Percentiles rank a stretch among this genome's conserved stretches.
Conservation (phyloP, 1,140 invertebrate species). For the Cydia splendana region DNA sequence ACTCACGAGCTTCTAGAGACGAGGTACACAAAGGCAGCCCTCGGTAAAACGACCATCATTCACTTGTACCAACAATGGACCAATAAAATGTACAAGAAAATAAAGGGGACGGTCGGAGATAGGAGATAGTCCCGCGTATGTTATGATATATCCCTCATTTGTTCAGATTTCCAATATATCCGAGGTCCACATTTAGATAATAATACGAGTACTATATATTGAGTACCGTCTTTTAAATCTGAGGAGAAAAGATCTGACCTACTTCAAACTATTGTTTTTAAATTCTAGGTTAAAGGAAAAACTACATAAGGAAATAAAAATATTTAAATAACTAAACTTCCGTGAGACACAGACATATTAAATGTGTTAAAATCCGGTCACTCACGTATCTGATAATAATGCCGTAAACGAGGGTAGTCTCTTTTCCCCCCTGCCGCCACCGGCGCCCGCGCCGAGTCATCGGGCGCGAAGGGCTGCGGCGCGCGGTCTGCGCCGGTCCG, state of each 20-base stretch:
- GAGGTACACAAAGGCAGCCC: conserved; percentile 33
- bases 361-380: too few relatives aligned
- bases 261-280: too few relatives aligned
- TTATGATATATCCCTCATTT: conserved; percentile 40
- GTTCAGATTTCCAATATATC: conserved; percentile 34
- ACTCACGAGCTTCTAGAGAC: conserved; percentile 48
- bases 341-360: too few relatives aligned
- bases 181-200: conserved; percentile 19
- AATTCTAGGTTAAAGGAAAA: too few relatives aligned
- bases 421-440: too few relatives aligned
- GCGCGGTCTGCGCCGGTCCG: too few relatives aligned
- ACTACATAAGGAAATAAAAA: too few relatives aligned
- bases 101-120: conserved; percentile 40
- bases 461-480: too few relatives aligned
- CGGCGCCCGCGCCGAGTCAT: too few relatives aligned
- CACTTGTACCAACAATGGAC: conserved; percentile 52
- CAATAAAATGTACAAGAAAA: conserved; percentile 62
- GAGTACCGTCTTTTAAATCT: background rate
- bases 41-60: conserved; percentile 34
- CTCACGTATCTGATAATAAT: too few relatives aligned
- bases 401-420: too few relatives aligned
- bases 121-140: conserved; percentile 22
- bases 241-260: background rate
- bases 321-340: too few relatives aligned
- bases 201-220: background rate